Evolutionary conservation across 2,113 vertebrate species (phyloP).

Genomic region (Cinclus cinclus): DNA sequence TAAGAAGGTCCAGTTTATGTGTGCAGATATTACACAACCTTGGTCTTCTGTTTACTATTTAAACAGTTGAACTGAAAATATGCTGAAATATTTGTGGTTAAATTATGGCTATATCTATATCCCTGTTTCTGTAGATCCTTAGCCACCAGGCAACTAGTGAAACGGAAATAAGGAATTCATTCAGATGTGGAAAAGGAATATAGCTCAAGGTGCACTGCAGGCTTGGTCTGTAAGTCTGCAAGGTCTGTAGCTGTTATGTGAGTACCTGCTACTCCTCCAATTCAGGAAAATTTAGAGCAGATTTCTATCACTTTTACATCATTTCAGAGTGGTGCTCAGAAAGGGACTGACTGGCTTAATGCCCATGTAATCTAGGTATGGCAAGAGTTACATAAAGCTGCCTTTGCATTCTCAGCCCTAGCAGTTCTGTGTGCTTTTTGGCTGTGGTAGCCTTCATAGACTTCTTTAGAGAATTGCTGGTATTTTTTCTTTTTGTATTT

Average conservation of each 20-base stretch:
- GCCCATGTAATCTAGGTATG: not conserved
- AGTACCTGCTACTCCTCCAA: not conserved
- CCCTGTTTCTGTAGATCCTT: not conserved
- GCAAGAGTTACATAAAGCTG: not conserved
- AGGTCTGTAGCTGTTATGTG: not conserved
- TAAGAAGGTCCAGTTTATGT: not conserved
- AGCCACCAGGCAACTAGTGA: not conserved
- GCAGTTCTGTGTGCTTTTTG: not conserved
- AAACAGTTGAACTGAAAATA: constrained; percentile 6
- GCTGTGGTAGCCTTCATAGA: not conserved
- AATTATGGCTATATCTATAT: not conserved
- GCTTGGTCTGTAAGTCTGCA: not conserved
- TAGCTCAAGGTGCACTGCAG: not conserved
- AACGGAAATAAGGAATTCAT: not conserved
- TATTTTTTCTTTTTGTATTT: not conserved
- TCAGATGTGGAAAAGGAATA: not conserved
- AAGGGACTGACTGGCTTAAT: not conserved
- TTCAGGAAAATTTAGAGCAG: not conserved
- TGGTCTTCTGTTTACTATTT: not conserved
- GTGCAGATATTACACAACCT: not conserved
- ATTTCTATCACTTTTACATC: not conserved
- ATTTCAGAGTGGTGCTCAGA: not conserved
- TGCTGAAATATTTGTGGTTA: not conserved
- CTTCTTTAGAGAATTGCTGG: not conserved
- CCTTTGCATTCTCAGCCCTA: not conserved